Evolutionary conservation across 2,888 invertebrate species (phyloP).

Genomic region (Pterobdella sp.): DNA sequence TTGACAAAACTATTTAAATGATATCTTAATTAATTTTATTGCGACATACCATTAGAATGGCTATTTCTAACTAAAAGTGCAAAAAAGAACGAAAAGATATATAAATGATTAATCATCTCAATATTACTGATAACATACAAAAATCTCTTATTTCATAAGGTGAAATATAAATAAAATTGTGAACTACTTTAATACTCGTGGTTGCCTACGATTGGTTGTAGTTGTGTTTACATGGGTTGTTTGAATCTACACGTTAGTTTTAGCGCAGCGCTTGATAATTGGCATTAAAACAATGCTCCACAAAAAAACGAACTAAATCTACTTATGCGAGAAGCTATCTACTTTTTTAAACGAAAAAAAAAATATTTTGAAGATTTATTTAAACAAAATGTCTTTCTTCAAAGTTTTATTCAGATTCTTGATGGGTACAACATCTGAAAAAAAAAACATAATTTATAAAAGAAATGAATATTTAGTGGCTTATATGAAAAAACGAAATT

Average conservation of each 20-base stretch:
- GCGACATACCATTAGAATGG: neutral
- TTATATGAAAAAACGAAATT: too few relatives aligned
- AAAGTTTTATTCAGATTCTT: constrained; percentile 51
- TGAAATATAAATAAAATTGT: neutral
- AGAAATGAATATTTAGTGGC: neutral
- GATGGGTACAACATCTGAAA: constrained; percentile 60
- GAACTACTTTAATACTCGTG: neutral
- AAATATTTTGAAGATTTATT: neutral
- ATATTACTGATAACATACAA: neutral
- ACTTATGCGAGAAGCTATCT: too few relatives aligned
- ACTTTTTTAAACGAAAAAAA: neutral
- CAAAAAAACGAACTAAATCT: too few relatives aligned
- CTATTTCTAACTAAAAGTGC: neutral
- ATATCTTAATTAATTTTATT: neutral
- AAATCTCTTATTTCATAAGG: neutral
- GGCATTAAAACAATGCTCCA: too few relatives aligned
- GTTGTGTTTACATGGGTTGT: constrained; percentile 6
- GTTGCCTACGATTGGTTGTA: neutral
- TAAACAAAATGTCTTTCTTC: neutral
- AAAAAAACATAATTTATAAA: constrained; percentile 30
- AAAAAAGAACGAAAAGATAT: neutral
- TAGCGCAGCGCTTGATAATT: constrained; percentile 1
- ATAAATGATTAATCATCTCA: neutral
- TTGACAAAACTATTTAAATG: neutral
- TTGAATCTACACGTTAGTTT: constrained; percentile 12